Evolutionary conservation across 35 echinoderm and acorn worm species (phyloP), one percentile per base, ranked within the genome.

Genomic region (Heliocidaris erythrogramma): DNA sequence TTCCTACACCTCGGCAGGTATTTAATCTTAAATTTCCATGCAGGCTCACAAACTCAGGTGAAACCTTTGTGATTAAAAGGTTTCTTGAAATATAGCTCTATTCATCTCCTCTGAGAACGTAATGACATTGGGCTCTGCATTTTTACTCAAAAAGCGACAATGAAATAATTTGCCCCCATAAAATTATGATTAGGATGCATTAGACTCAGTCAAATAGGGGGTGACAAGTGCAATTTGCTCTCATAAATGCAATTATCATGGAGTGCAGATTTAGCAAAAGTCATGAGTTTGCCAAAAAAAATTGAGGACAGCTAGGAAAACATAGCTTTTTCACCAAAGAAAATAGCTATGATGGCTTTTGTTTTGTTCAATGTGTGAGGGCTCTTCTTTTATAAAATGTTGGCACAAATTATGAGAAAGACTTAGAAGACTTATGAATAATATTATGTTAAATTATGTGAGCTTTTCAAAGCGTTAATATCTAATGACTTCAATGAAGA

Each of bases 11-110:
- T 78, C 65, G n/a, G 65, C 65, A 78, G 65, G 65, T 27, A n/a
- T 78, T 78, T 78, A 78, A 78, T 78, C 65, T 78, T 78, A 21
- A 78, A 78, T 78, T 78, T 78, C 65, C 65, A 78, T 18, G 65
- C 65, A n/a, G 65, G 8, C 65, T n/a, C 65, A 7, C 65, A 78
- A 78, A 78, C 3, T 27, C 17, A 6, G n/a, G 6, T 78, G n/a
- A n/a, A 2, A 78, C 65, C 65, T 78, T 78, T 4, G 21, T 21
- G 65, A 78, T 78, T 78, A 78, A 78, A 78, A 27, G 65, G 65
- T 78, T 78, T n/a, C 65, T 78, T 78, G 65, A n/a, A 78, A 5
- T 78, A 7, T 4, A 21, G 27, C 65, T 78, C 18, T 27, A 24
- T 78, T n/a, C 3, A 78, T 21, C 65, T 2, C 65, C 65, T 78